phyloP scores from a whole-genome alignment of 2,113 vertebrate genomes.

The Paedocypris sp. region DNA sequence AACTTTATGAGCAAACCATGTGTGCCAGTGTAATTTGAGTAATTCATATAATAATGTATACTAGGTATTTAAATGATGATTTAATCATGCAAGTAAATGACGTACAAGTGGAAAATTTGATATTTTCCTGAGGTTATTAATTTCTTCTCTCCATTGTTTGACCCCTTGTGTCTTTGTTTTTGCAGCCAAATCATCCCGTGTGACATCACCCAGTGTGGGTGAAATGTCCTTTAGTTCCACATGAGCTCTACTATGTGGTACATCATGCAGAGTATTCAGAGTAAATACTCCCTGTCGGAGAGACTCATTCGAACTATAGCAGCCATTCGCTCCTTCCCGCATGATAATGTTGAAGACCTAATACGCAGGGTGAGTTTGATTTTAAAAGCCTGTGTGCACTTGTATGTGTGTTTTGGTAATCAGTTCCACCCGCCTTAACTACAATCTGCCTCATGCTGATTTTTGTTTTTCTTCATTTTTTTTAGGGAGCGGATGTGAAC shows the following conservation, averaged over 20 bases:
- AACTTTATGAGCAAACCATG: too few species aligned
- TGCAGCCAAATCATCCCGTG: slow-evolving; percentile 32
- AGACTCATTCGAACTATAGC: slow-evolving; percentile 92
- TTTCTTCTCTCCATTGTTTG: not conserved
- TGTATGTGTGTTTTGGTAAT: too few species aligned
- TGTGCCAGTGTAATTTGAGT: too few species aligned
- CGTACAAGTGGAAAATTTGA: too few species aligned
- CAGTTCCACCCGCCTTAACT: not conserved
- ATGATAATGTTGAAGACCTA: slow-evolving; percentile 91
- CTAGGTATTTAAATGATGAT: too few species aligned
- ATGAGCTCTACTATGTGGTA: slow-evolving; percentile 78
- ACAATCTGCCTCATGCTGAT: not conserved
- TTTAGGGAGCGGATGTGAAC: slow-evolving; percentile 89
- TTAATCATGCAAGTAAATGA: too few species aligned
- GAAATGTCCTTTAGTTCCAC: slow-evolving; percentile 62
- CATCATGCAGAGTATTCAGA: slow-evolving; percentile 95
- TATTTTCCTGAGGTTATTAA: too few species aligned
- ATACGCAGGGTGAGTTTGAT: slow-evolving; percentile 73
- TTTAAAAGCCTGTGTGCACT: too few species aligned
- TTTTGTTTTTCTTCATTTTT: too few species aligned
- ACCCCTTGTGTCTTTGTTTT: not conserved
- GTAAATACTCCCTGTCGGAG: slow-evolving; percentile 92
- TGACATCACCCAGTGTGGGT: slow-evolving; percentile 52
- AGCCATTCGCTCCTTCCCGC: slow-evolving; percentile 88
- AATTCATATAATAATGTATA: too few species aligned